These are phyloP conservation scores for Anolis sagrei DNA, from an alignment of 2,113 vertebrate species.

Conservation along the genomic window DNA sequence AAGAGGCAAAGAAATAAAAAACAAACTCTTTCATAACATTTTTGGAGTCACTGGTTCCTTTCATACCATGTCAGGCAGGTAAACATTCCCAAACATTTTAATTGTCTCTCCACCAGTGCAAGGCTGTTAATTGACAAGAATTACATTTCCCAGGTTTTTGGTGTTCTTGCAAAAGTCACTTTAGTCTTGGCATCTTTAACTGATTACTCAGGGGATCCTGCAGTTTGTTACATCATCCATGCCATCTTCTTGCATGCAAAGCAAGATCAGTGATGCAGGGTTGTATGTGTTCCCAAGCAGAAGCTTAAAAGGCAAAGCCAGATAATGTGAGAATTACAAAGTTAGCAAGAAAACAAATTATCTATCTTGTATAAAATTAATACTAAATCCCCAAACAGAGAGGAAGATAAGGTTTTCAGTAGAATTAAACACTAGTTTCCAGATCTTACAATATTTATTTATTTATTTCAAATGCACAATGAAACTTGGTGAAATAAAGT, in stretches of 20 bases:
- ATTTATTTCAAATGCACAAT: neutral
- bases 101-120: neutral
- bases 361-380: neutral
- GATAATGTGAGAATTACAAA: slow-evolving; percentile 4
- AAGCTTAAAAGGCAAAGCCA: slow-evolving; percentile 9
- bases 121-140: neutral
- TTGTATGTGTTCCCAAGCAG: neutral
- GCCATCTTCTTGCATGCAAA: neutral
- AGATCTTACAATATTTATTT: neutral
- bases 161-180: neutral
- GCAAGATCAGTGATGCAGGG: neutral
- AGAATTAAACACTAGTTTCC: neutral
- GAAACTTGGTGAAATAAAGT: neutral
- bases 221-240: neutral
- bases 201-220: neutral
- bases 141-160: neutral
- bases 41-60: neutral
- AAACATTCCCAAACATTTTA: neutral
- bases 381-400: neutral
- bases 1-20: neutral
- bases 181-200: neutral
- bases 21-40: neutral
- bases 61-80: neutral
- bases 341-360: neutral
- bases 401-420: neutral